Base-by-base conservation (phyloP, 2,888 invertebrate genomes). In the Sinopyrophorus schimmeli region DNA sequence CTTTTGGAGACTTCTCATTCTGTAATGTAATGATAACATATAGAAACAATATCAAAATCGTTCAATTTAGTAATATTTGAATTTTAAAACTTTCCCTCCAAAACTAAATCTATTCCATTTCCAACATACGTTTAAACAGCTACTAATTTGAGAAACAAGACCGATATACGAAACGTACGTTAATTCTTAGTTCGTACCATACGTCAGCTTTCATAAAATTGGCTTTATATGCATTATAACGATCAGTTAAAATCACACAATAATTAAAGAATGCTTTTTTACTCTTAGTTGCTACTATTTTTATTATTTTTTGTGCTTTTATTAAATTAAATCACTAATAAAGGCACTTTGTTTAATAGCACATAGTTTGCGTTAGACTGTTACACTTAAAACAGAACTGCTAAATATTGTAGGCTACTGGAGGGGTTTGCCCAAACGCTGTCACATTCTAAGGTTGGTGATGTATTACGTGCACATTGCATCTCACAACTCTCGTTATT, bases 1-100 rank as follows among this genome's bases (percentile, higher is more conserved):
- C 74, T 70, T 74, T 78, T 52, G 63, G 46, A 20, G 72, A 69
- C 69, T 76, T 78, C 44, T 70, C 67, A 53, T 64, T 67, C 74
- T 73, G 51, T 35, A 24, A 34, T 16, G 12, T 17, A 11, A 6
- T 12, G 12, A 5, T 1, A 16, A 2, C 16, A 2, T 7, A 17
- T 31, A 10, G 11, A 18, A 2, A 18, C 7, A 1, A n/a, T 18
- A 2, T 10, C 2, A 10, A 31, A 18, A 17, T 26, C n/a, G 10
- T 32, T 11, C 18, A 1, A 10, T 11, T 15, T 9, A 1, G 5
- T 10, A 42, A 37, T 24, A 23, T 46, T 49, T 46, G 24, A 49
- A 55, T 48, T 57, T 60, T 54, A 38, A 59, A 62, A 53, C 52
- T 71, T 74, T 73, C 74, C 74, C 73, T 72, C 74, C 73, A 74